These are phyloP conservation scores for Anas bernieri DNA, from an alignment of 2,797 vertebrate species.

Conservation along the genomic window DNA sequence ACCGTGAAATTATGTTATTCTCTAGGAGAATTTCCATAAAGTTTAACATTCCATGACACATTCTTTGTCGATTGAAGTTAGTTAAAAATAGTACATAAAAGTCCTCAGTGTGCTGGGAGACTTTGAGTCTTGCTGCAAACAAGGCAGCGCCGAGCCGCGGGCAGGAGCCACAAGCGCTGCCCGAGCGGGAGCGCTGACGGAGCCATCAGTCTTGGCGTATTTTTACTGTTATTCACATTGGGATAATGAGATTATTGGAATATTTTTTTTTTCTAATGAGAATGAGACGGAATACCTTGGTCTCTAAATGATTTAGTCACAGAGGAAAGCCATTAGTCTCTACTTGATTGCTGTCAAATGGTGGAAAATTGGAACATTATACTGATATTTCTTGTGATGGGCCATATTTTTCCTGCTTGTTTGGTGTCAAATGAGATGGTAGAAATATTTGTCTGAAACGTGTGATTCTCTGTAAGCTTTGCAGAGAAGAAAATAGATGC, in stretches of 20 bases:
- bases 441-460: conserved; percentile 44
- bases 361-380: conserved; percentile 88
- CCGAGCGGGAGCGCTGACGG: conserved; percentile 75
- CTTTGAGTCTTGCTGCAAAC: neutral
- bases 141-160: neutral
- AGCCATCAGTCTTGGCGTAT: conserved; percentile 85
- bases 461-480: conserved; percentile 9
- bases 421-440: conserved; percentile 67
- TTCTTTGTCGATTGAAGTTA: conserved; percentile 67
- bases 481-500: neutral
- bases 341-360: conserved; percentile 90
- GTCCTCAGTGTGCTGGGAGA: neutral
- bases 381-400: conserved; percentile 84
- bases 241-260: conserved; percentile 90
- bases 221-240: conserved; percentile 87
- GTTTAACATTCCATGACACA: conserved; percentile 80
- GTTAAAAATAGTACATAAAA: conserved; percentile 71
- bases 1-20: conserved; percentile 82
- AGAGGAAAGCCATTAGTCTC: conserved; percentile 89
- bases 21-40: conserved; percentile 81
- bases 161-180: conserved; percentile 70
- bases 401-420: conserved; percentile 80
- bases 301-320: conserved; percentile 87
- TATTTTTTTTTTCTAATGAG: conserved; percentile 88
- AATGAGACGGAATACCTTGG: conserved; percentile 89